Evolutionary conservation across 2,113 vertebrate species (phyloP).

Genomic region (Ifrita kowaldi): DNA sequence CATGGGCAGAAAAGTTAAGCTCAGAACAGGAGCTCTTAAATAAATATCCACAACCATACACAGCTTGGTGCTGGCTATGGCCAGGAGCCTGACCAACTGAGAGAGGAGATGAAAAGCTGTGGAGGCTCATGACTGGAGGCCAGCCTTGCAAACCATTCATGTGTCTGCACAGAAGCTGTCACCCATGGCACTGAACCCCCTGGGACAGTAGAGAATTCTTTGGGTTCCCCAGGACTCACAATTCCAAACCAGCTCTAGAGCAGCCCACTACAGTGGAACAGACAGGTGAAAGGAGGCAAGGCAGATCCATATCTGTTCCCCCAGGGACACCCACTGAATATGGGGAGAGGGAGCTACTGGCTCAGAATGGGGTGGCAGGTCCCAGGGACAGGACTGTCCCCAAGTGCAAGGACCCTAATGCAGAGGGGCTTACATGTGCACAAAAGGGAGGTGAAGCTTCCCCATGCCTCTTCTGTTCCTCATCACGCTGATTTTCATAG

Average conservation of each 20-base stretch:
- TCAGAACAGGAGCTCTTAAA: not conserved
- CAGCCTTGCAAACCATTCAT: not conserved
- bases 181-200: fast-evolving
- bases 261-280: not conserved
- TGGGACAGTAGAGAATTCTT: not conserved
- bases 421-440: fast-evolving
- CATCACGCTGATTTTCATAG: not conserved
- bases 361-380: not conserved
- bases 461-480: not conserved
- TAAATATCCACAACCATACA: not conserved
- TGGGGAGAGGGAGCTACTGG: not conserved
- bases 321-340: not conserved
- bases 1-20: not conserved
- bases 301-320: too few relatives aligned
- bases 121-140: fast-evolving
- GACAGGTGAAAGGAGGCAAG: not conserved
- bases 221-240: not conserved
- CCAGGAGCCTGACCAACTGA: not conserved
- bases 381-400: not conserved
- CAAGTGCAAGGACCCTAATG: not conserved
- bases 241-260: not conserved
- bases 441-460: not conserved
- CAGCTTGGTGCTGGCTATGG: not conserved
- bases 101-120: fast-evolving
- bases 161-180: not conserved